Base-by-base conservation (phyloP, 1,140 invertebrate species). In the Subanguina moxae region DNA sequence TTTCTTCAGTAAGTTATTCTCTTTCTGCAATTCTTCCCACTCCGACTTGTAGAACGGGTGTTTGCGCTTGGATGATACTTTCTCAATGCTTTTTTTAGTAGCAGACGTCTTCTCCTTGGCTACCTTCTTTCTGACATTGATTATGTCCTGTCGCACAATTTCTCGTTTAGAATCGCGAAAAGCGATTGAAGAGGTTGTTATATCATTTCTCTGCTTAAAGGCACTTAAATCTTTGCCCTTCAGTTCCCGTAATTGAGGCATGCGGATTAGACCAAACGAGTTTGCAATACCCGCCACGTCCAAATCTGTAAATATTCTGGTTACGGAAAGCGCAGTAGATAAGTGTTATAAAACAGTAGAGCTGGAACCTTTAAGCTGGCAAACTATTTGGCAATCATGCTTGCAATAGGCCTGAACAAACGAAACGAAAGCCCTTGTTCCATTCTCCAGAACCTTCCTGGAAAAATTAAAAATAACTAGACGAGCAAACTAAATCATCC, bases 351-450 rank as follows among this genome's bases (percentile, higher is more conserved):
- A 48, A 28, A 62, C 58, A 76, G 87, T 86, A 87, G n/a, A n/a
- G n/a, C n/a, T 38, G 32, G 3, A 3, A 38, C 32, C 32, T 84
- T 94, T 94, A 1, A 93, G 82, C 78, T 88, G 86, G 57, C 97
- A 87, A 67, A 98, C 88, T 48, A 95, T 86, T 78, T 88, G 90
- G 80, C 93, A 97, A 83, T 97, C 94, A 83, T 98, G 93, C 84
- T 97, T 97, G 5, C 87, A 88, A 84, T 98, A 98, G 0, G 91
- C 89, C 78, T 91, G 88, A 45, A 97, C 87, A 82, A 92, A 94
- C 0, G 94, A 97, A 0, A 98, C 94, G 85, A 94, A 97, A 1
- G 95, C 94, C 68, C 88, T 84, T 73, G 91, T 90, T 0, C 89
- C 92, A 83, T 92, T 92, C 76, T 96, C 93, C 82, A 91, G 90